Evolutionary conservation across 1,140 invertebrate species (phyloP).

Genomic region (Hycleus cichorii): DNA sequence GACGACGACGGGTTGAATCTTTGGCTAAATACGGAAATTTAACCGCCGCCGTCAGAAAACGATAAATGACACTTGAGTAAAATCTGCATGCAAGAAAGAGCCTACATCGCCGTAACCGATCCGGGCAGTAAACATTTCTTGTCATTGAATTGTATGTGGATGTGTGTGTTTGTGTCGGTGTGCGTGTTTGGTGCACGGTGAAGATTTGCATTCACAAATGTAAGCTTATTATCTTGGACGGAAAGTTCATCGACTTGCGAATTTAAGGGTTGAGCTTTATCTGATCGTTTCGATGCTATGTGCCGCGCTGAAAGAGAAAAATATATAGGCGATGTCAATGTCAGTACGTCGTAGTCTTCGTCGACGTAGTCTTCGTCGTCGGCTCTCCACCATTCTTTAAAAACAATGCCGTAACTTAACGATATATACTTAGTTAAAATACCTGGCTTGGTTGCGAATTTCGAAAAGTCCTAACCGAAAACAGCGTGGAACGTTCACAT

Average conservation of each 20-base stretch:
- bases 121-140: slow-evolving; percentile 25
- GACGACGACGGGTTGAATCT: neutral
- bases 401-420: slow-evolving; percentile 30
- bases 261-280: slow-evolving; percentile 32
- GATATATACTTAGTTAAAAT: slow-evolving; percentile 31
- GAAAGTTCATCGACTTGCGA: slow-evolving; percentile 26
- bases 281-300: slow-evolving; percentile 21
- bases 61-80: slow-evolving; percentile 29
- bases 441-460: slow-evolving; percentile 13
- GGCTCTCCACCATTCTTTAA: neutral
- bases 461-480: neutral
- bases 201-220: slow-evolving; percentile 6
- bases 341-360: neutral
- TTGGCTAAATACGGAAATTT: slow-evolving; percentile 29
- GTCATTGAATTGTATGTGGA: neutral
- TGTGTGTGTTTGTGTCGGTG: too few relatives aligned
- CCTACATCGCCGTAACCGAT: slow-evolving; percentile 28
- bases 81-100: slow-evolving; percentile 25
- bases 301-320: slow-evolving; percentile 12
- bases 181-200: too few relatives aligned
- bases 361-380: too few relatives aligned
- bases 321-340: slow-evolving; percentile 23
- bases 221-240: slow-evolving; percentile 21
- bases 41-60: slow-evolving; percentile 19
- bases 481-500: neutral